A percentile compares a stretch with the other conserved stretches of the same genome.
phyloP scores from a whole-genome alignment of 2,797 vertebrate species.

The Danionella dracula region DNA sequence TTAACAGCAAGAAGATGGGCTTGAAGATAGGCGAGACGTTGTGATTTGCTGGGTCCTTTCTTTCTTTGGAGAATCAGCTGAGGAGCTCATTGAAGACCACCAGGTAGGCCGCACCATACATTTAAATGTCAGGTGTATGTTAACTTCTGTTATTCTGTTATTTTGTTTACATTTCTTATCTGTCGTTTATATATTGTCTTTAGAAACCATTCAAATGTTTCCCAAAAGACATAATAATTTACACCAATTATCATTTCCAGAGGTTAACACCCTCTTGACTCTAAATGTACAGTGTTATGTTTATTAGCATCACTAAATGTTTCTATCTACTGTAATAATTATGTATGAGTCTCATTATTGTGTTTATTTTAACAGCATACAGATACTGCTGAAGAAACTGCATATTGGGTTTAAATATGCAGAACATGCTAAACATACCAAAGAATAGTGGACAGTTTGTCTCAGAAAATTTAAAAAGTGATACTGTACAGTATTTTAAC shows the following conservation, averaged over 20 bases:
- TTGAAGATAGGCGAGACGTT: too few species aligned
- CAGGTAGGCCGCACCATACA: too few species aligned
- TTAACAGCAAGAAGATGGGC: too few species aligned
- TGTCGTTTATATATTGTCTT: neutral
- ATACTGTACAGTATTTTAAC: neutral
- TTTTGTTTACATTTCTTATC: too few species aligned
- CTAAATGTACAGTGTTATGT: conserved; percentile 6
- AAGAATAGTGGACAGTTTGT: neutral
- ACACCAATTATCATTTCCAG: conserved; percentile 14
- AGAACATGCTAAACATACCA: neutral
- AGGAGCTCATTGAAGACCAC: too few species aligned
- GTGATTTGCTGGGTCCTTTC: too few species aligned
- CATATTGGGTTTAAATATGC: neutral
- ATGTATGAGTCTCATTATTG: neutral
- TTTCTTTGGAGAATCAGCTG: too few species aligned
- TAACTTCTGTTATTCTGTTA: too few species aligned
- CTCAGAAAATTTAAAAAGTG: neutral
- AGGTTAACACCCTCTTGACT: conserved; percentile 6
- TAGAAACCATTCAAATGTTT: conserved; percentile 12
- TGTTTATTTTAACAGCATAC: neutral
- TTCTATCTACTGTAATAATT: conserved; percentile 2
- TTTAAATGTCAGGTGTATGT: too few species aligned
- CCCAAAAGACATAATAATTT: conserved; percentile 12
- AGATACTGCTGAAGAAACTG: neutral
- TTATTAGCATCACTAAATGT: conserved; percentile 19